Percentiles rank a stretch among this genome's conserved stretches.
Conservation (phyloP, 2,888 invertebrate species). For the Drosophila pseudotakahashii region DNA sequence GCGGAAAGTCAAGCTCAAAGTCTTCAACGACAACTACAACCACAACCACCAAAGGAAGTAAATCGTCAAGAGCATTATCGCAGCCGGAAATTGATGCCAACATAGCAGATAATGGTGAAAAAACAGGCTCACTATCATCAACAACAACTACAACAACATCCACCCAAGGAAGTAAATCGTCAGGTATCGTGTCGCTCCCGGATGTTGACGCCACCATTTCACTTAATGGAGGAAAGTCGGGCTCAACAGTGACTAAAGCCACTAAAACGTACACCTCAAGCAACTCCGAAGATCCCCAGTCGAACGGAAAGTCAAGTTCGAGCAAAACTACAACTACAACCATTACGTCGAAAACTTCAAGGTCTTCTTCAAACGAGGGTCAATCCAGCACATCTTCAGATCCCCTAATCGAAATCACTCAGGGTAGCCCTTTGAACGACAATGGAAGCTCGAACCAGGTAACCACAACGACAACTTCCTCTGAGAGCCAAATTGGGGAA, state of each 20-base stretch:
- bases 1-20: constrained; percentile 1
- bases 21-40: constrained; percentile 10
- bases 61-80: neutral
- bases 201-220: neutral
- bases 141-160: constrained; percentile 5
- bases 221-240: neutral
- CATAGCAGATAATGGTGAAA: neutral
- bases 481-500: neutral
- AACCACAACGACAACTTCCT: neutral
- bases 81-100: neutral
- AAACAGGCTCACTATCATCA: neutral
- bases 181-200: neutral
- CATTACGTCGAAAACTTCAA: constrained; percentile 11
- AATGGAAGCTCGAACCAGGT: neutral
- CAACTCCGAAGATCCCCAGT: neutral
- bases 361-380: no score
- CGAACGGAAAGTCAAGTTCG: constrained; percentile 1
- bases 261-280: constrained; percentile 2
- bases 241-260: no score
- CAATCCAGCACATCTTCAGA: neutral
- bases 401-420: no score
- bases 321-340: constrained; percentile 4
- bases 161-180: neutral
- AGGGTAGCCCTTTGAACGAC: neutral
- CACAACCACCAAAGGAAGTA: neutral